Conservation (phyloP, 2,888 invertebrate species). For the Cyclophora punctaria region DNA sequence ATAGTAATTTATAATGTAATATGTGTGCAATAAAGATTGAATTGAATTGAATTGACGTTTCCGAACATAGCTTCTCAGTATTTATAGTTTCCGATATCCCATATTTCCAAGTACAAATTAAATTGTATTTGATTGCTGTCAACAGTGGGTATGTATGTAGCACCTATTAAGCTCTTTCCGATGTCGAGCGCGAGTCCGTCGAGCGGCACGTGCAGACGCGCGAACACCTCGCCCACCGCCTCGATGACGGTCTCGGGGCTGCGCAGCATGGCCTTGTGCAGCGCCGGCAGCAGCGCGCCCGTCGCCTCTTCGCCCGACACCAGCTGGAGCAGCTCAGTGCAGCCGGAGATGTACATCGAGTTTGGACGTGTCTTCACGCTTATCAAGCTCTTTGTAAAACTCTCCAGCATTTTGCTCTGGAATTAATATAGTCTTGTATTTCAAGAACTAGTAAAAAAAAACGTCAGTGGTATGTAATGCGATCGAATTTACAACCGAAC, state of each 20-base stretch:
- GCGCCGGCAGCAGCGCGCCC: slow-evolving; percentile 83
- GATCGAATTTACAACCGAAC: no score
- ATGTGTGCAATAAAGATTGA: no score
- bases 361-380: slow-evolving; percentile 85
- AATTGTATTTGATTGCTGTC: no score
- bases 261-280: slow-evolving; percentile 93
- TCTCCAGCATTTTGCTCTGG: slow-evolving; percentile 78
- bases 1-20: no score
- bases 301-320: slow-evolving; percentile 82
- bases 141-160: no score
- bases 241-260: slow-evolving; percentile 94
- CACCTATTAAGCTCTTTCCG: slow-evolving; percentile 87
- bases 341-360: slow-evolving; percentile 78
- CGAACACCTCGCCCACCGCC: slow-evolving; percentile 84
- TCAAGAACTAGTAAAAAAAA: background rate
- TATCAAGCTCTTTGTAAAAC: slow-evolving; percentile 84
- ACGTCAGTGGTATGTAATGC: no score
- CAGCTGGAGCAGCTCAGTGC: slow-evolving; percentile 78
- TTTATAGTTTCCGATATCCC: no score
- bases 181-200: slow-evolving; percentile 86
- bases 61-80: no score
- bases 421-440: slow-evolving; percentile 10
- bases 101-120: no score
- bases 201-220: slow-evolving; percentile 82
- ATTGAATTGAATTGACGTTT: no score